Evolutionary conservation across 2,113 vertebrate species (phyloP).

Genomic region (Picathartes gymnocephalus): DNA sequence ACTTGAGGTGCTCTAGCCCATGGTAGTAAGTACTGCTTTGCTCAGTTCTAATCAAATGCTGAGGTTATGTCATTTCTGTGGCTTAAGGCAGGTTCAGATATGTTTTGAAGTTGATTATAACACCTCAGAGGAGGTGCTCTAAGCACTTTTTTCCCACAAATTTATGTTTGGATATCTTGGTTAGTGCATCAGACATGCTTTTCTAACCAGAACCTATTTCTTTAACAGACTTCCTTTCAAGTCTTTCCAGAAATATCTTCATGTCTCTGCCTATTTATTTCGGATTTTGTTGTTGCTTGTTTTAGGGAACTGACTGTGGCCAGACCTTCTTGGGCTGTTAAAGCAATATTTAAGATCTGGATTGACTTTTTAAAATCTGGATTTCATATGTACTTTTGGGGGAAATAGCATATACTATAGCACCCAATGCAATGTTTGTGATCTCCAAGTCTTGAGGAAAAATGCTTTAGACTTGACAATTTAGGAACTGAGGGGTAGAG

Average conservation of each 20-base stretch:
- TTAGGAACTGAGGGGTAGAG: neutral
- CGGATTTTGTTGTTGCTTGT: slow-evolving; percentile 33
- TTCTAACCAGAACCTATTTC: slow-evolving; percentile 10
- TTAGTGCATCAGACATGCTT: neutral
- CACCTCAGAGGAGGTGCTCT: neutral
- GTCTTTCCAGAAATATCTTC: slow-evolving; percentile 1
- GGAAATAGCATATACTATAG: neutral
- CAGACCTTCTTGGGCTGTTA: slow-evolving; percentile 33
- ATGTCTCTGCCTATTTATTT: slow-evolving; percentile 54
- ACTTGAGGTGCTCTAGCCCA: neutral
- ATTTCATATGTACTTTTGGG: neutral
- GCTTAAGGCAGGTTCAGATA: neutral
- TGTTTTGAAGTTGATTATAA: neutral
- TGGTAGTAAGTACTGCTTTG: neutral
- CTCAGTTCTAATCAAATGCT: neutral
- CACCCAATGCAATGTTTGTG: neutral
- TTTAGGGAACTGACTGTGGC: slow-evolving; percentile 47
- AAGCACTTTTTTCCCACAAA: neutral
- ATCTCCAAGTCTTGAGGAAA: neutral
- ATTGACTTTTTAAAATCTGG: neutral
- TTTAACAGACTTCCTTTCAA: slow-evolving; percentile 12
- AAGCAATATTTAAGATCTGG: slow-evolving; percentile 54
- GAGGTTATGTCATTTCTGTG: neutral
- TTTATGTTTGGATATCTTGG: neutral
- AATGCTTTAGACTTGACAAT: neutral